These are phyloP conservation scores for Andrena trimmerana DNA, from an alignment of 2,888 invertebrate genomes.

Conservation along the genomic window DNA sequence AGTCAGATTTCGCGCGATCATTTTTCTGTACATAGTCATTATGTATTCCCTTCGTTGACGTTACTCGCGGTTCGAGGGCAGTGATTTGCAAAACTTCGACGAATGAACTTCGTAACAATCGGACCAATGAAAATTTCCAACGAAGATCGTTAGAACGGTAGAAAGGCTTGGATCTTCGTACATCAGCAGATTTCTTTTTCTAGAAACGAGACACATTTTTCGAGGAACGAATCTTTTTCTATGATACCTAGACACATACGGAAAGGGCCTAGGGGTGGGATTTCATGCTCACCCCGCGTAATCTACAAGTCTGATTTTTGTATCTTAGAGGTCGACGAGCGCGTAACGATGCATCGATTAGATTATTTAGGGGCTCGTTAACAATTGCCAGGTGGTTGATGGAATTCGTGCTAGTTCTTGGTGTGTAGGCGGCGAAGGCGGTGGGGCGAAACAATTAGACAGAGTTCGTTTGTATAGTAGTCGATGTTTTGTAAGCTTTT, in stretches of 20 bases:
- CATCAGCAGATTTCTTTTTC: slow-evolving; percentile 1
- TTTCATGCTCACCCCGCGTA: slow-evolving; percentile 28
- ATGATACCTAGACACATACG: not conserved
- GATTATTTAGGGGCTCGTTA: slow-evolving; percentile 26
- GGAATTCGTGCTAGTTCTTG: slow-evolving; percentile 52
- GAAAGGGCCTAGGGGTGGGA: slow-evolving; percentile 57
- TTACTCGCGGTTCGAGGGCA: slow-evolving; percentile 5
- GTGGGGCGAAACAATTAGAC: slow-evolving; percentile 49
- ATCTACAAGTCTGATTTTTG: slow-evolving; percentile 74
- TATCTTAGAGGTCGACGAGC: slow-evolving; percentile 55
- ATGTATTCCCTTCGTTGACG: slow-evolving; percentile 32
- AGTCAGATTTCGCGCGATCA: slow-evolving; percentile 28
- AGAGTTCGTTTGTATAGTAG: slow-evolving; percentile 75
- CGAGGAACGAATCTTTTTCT: slow-evolving; percentile 6
- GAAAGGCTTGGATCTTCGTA: slow-evolving; percentile 8
- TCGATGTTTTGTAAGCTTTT: slow-evolving; percentile 84
- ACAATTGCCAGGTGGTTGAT: slow-evolving; percentile 23
- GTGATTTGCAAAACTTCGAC: slow-evolving; percentile 33
- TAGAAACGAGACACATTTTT: not conserved
- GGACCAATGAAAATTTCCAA: slow-evolving; percentile 36
- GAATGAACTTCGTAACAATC: slow-evolving; percentile 21
- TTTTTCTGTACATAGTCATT: slow-evolving; percentile 51
- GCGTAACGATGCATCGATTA: slow-evolving; percentile 32
- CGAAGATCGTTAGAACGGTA: not conserved
- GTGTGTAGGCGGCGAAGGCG: slow-evolving; percentile 53